Conservation (phyloP, 2,888 invertebrate genomes). For the Allygus modestus region DNA sequence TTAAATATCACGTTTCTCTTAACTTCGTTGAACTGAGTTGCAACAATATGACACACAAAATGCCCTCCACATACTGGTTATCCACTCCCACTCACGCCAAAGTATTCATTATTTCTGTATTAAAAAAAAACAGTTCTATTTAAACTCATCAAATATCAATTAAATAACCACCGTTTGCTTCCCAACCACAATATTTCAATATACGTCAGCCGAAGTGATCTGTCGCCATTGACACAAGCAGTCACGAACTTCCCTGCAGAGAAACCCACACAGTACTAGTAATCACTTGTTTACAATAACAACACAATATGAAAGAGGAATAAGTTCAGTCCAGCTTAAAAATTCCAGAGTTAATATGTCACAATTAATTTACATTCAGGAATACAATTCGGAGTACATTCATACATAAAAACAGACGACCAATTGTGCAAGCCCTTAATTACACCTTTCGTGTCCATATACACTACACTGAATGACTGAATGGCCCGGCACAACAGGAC, state of each 20-base stretch:
- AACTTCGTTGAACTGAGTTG: background rate
- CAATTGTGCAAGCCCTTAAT: constrained; percentile 51
- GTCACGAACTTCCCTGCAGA: constrained; percentile 31
- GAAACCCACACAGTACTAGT: constrained; percentile 35
- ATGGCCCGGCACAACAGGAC: constrained; percentile 50
- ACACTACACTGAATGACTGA: constrained; percentile 51
- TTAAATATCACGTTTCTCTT: background rate
- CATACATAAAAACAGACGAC: constrained; percentile 49
- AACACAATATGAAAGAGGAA: background rate
- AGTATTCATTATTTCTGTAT: background rate
- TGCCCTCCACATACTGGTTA: constrained; percentile 19
- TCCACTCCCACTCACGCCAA: constrained; percentile 21
- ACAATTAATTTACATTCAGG: constrained; percentile 14
- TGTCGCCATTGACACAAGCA: constrained; percentile 56
- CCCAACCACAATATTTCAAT: background rate
- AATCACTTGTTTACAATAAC: constrained; percentile 44
- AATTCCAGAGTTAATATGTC: background rate
- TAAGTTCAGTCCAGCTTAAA: background rate
- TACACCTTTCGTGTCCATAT: constrained; percentile 52
- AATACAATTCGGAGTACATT: constrained; percentile 13
- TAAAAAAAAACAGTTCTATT: background rate
- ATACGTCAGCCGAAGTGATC: constrained; percentile 42
- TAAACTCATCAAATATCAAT: background rate
- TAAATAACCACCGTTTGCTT: background rate
- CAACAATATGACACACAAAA: constrained; percentile 46